Evolutionary conservation across 1,140 invertebrate genomes (phyloP).

Genomic region (Habropoda laboriosa): DNA sequence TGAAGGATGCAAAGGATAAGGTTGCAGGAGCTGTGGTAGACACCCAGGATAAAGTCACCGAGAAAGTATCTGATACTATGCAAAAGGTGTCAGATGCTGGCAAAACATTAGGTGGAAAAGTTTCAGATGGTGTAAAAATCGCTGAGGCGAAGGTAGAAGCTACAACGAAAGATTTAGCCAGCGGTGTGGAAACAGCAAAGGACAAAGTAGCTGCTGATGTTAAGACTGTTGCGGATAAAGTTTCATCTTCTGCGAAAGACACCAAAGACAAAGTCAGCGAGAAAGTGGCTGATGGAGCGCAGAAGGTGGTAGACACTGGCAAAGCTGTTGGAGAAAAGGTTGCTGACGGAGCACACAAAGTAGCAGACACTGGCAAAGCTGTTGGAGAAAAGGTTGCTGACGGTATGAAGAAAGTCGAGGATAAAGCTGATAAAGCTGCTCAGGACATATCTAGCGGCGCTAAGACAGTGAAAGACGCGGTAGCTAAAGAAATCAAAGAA

Average conservation of each 20-base stretch:
- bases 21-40: slow-evolving; percentile 16
- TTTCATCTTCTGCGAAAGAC: slow-evolving; percentile 50
- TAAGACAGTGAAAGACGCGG: slow-evolving; percentile 51
- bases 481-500: slow-evolving; percentile 49
- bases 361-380: slow-evolving; percentile 27
- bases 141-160: slow-evolving; percentile 9
- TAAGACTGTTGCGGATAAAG: slow-evolving; percentile 69
- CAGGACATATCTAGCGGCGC: slow-evolving; percentile 25
- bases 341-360: neutral
- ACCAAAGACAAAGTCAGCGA: slow-evolving; percentile 29
- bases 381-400: neutral
- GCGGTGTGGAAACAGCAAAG: neutral
- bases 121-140: neutral
- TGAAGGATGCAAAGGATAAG: slow-evolving; percentile 12
- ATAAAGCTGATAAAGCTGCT: slow-evolving; percentile 19
- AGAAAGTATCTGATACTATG: slow-evolving; percentile 20
- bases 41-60: slow-evolving; percentile 4
- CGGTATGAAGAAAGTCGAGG: slow-evolving; percentile 6
- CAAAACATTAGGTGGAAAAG: neutral
- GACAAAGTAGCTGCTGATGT: slow-evolving; percentile 14
- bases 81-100: neutral
- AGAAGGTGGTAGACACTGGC: slow-evolving; percentile 32
- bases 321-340: slow-evolving; percentile 10
- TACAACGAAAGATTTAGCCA: neutral
- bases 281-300: slow-evolving; percentile 21